Evolutionary conservation across 2,797 vertebrate genomes (phyloP).

Genomic region (Alosa sapidissima): DNA sequence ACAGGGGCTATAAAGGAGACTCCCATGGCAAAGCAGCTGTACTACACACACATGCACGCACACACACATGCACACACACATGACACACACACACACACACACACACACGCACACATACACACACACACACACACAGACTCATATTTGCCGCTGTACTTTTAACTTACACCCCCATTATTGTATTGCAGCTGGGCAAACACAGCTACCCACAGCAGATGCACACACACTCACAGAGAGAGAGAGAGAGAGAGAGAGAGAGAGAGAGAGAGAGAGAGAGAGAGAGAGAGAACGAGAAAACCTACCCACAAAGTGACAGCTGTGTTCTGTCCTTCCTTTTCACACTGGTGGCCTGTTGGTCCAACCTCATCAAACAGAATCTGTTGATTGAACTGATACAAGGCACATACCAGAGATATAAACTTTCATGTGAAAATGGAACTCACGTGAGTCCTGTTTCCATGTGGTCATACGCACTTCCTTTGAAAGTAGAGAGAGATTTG

Average conservation of each 20-base stretch:
- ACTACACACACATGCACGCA: neutral
- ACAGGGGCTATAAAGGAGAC: neutral
- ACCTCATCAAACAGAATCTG: neutral
- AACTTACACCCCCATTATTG: neutral
- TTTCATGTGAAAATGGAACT: neutral
- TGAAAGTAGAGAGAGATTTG: neutral
- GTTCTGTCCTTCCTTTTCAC: slow-evolving; percentile 4
- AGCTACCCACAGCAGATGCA: neutral
- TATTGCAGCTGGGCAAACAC: neutral
- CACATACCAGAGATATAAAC: slow-evolving; percentile 15
- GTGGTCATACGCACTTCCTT: neutral
- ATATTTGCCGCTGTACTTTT: slow-evolving; percentile 13
- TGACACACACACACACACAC: neutral
- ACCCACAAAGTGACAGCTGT: slow-evolving; percentile 8
- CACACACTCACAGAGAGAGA: neutral
- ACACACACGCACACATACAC: neutral
- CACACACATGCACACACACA: neutral
- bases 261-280: too few species aligned
- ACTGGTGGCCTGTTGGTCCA: neutral
- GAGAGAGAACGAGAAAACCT: too few species aligned
- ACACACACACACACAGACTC: neutral
- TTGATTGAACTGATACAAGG: neutral
- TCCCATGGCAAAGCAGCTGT: neutral
- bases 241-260: too few species aligned
- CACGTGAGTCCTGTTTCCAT: neutral